Conservation (phyloP, 2,113 vertebrate species). For the Chionomys nivalis region DNA sequence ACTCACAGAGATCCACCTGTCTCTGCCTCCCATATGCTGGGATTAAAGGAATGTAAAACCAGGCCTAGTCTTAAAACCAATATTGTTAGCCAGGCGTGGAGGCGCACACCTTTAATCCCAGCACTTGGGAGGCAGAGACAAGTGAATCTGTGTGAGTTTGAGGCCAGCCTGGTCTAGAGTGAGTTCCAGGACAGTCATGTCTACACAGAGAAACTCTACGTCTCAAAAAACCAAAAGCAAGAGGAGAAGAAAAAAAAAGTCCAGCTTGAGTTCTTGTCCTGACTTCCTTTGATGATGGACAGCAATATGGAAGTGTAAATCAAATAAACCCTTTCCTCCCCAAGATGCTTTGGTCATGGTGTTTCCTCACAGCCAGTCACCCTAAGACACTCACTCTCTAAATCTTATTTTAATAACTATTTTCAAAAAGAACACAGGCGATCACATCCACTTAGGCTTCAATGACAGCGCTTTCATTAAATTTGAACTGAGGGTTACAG, state of each 20-base stretch:
- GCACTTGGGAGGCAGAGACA: too few species aligned
- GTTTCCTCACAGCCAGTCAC: not conserved
- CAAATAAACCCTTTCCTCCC: too few species aligned
- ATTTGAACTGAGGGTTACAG: not conserved
- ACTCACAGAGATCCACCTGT: not conserved
- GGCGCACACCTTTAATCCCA: too few species aligned
- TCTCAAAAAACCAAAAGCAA: too few species aligned
- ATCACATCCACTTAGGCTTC: not conserved
- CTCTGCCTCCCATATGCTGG: not conserved
- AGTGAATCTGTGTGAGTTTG: too few species aligned
- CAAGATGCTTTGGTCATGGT: not conserved
- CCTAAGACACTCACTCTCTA: not conserved
- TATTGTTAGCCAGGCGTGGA: not conserved
- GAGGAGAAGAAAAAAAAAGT: too few species aligned
- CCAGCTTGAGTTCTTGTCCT: too few species aligned
- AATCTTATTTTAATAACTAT: not conserved
- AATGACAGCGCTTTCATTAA: not conserved
- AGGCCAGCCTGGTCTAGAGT: too few species aligned
- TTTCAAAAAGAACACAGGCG: not conserved
- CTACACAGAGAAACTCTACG: too few species aligned
- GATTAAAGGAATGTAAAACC: not conserved
- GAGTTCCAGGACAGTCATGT: too few species aligned
- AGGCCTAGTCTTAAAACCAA: not conserved
- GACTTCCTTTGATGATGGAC: too few species aligned
- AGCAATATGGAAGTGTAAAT: too few species aligned